Conservation (phyloP, 2,113 vertebrate genomes). For the Pavo muticus region DNA sequence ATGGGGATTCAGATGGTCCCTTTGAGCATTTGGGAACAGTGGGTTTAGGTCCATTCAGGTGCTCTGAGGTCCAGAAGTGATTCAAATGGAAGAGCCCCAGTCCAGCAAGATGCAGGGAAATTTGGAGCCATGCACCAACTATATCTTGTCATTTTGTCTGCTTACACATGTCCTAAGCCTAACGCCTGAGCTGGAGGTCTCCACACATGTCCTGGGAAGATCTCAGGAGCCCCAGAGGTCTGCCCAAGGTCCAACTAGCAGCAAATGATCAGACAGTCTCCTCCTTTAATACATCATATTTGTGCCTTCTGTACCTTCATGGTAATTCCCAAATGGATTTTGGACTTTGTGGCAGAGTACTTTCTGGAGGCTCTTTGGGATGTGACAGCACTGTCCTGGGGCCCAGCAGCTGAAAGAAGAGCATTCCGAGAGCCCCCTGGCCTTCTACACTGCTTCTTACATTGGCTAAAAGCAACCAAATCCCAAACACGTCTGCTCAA, state of each 20-base stretch:
- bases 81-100: not conserved
- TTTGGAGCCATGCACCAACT: not conserved
- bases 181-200: not conserved
- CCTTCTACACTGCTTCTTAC: not conserved
- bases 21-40: not conserved
- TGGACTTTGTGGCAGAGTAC: not conserved
- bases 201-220: fast-evolving
- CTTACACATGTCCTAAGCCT: fast-evolving
- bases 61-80: not conserved
- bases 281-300: fast-evolving
- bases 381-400: not conserved
- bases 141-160: not conserved
- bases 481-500: not conserved
- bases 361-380: not conserved
- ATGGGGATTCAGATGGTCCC: fast-evolving
- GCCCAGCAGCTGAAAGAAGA: not conserved
- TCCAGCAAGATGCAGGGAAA: not conserved
- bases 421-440: not conserved
- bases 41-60: not conserved
- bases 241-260: not conserved
- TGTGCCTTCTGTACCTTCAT: not conserved
- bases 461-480: not conserved
- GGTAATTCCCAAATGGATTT: not conserved
- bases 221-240: not conserved
- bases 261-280: fast-evolving